Conservation (phyloP, 2,888 invertebrate genomes). For the Cantharis rustica region DNA sequence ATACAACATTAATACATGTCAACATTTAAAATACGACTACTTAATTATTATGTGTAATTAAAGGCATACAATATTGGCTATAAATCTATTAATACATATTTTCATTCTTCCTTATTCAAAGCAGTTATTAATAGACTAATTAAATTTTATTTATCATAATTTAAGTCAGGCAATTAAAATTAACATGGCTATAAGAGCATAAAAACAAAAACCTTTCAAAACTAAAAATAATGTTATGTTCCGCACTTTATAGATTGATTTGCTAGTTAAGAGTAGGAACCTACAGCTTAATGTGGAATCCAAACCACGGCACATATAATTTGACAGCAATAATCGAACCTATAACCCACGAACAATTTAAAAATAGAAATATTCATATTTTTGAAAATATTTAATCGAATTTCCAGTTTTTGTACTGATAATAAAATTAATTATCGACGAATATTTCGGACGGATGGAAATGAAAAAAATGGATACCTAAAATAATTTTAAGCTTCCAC, state of each 20-base stretch:
- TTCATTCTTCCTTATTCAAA: neutral
- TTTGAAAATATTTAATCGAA: too few species aligned
- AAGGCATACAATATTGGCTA: neutral
- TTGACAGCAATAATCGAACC: too few species aligned
- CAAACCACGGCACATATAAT: too few species aligned
- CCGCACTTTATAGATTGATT: too few species aligned
- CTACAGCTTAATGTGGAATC: neutral
- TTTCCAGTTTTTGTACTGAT: neutral
- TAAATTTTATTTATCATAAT: neutral
- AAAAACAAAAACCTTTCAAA: neutral
- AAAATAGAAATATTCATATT: too few species aligned
- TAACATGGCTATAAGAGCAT: neutral
- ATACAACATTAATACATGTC: constrained; percentile 16
- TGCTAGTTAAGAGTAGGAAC: too few species aligned
- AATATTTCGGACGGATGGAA: neutral
- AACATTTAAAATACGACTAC: constrained; percentile 5
- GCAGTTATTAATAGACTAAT: constrained; percentile 8
- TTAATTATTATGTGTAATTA: constrained; percentile 15
- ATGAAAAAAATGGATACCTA: neutral
- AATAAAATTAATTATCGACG: neutral
- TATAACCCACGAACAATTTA: too few species aligned
- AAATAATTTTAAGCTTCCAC: neutral
- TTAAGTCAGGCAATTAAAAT: neutral
- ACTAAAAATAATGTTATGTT: neutral
- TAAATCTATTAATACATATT: neutral